phyloP scores from a whole-genome alignment of 2,113 vertebrate genomes.

The Macroglossus sobrinus region DNA sequence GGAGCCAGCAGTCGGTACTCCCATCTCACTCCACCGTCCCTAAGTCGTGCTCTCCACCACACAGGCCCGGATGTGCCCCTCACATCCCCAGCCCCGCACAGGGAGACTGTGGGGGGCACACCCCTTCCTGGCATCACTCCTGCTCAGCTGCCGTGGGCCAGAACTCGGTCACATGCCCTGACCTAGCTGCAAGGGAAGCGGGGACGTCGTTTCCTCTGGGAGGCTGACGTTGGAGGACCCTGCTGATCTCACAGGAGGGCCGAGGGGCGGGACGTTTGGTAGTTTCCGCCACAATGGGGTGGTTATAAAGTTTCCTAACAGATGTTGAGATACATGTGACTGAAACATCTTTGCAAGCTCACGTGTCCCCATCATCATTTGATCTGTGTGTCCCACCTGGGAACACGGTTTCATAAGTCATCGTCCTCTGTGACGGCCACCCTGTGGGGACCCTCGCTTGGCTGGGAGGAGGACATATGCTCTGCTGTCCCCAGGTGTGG shows the following conservation, averaged over 20 bases:
- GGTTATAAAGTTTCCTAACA: not conserved
- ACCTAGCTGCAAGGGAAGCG: not conserved
- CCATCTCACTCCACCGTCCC: not conserved
- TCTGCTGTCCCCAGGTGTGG: not conserved
- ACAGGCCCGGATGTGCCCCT: not conserved
- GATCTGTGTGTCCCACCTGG: not conserved
- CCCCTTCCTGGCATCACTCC: not conserved
- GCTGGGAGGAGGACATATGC: not conserved
- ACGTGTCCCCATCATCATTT: fast-evolving
- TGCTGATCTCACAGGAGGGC: not conserved
- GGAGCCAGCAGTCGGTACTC: not conserved
- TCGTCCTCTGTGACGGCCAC: not conserved
- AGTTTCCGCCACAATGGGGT: not conserved
- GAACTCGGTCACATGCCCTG: not conserved
- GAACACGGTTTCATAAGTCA: not conserved
- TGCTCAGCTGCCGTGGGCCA: not conserved
- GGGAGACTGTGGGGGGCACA: not conserved
- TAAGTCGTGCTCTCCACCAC: not conserved
- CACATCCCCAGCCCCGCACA: not conserved
- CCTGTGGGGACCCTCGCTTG: not conserved
- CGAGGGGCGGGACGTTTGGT: not conserved
- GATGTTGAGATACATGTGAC: not conserved
- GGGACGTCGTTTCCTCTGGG: not conserved
- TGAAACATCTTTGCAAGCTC: not conserved
- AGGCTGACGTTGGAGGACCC: not conserved